These are phyloP conservation scores for Epinephelus awoara DNA, from an alignment of 2,797 vertebrate species.

Conservation along the genomic window DNA sequence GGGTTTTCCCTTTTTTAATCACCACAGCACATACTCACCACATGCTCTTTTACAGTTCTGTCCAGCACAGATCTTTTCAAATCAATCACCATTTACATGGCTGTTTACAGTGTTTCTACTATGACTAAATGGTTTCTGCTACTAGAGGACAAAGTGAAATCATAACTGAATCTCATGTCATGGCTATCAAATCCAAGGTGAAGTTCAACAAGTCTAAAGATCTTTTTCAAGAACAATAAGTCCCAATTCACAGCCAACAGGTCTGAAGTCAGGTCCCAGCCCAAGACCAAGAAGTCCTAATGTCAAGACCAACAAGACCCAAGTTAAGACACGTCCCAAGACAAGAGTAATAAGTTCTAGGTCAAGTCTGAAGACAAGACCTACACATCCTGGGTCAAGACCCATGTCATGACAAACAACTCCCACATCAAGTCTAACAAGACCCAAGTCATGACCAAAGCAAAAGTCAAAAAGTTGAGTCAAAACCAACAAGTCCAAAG, in stretches of 20 bases:
- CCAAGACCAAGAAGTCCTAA: too few relatives aligned
- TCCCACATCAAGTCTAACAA: too few relatives aligned
- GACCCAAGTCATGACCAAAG: neutral
- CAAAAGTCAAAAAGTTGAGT: too few relatives aligned
- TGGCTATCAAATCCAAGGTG: rapidly evolving
- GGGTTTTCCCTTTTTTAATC: neutral
- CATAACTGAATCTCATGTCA: neutral
- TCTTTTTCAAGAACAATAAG: neutral
- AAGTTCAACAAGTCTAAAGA: too few relatives aligned
- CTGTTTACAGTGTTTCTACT: neutral
- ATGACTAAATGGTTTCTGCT: neutral
- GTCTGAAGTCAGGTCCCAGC: neutral
- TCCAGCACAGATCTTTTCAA: neutral
- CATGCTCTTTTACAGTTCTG: neutral
- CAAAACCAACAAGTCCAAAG: too few relatives aligned
- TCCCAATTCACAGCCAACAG: neutral
- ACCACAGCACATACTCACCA: neutral
- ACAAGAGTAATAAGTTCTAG: neutral
- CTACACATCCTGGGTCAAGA: too few relatives aligned
- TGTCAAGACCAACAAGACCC: neutral
- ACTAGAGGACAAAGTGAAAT: neutral
- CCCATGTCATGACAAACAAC: too few relatives aligned
- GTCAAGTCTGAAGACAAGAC: too few relatives aligned
- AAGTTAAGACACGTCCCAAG: neutral
- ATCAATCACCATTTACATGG: neutral